phyloP scores from a whole-genome alignment of 53 echinoderm and acorn worm species.

The Paracentrotus lividus region DNA sequence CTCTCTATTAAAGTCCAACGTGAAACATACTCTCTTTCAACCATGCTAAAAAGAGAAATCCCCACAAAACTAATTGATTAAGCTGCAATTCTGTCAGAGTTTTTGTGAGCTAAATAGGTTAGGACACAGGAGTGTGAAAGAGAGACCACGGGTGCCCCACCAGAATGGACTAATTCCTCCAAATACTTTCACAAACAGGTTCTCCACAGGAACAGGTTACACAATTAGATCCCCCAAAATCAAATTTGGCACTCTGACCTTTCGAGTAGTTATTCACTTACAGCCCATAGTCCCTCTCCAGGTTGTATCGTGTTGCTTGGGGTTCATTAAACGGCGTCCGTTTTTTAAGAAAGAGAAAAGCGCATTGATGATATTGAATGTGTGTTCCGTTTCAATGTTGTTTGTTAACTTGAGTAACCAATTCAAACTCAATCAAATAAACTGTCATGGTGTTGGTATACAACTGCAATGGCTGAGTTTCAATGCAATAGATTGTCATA shows the following conservation, averaged over 20 bases:
- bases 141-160: background rate
- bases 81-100: conserved; percentile 3
- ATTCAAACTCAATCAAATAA: conserved; percentile 32
- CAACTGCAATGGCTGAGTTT: no score
- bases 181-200: conserved; percentile 19
- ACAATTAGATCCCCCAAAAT: conserved; percentile 50
- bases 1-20: background rate
- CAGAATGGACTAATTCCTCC: conserved; percentile 40
- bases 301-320: conserved; percentile 12
- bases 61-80: background rate
- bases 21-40: background rate
- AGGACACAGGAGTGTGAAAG: background rate
- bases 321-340: background rate
- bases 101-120: background rate
- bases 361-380: conserved; percentile 33
- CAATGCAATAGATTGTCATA: background rate
- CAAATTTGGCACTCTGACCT: conserved; percentile 57
- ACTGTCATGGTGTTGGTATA: background rate
- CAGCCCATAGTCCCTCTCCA: background rate
- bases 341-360: conserved; percentile 29
- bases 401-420: conserved; percentile 20
- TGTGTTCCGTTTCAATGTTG: conserved; percentile 31
- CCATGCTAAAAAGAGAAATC: background rate
- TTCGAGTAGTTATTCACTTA: conserved; percentile 47
- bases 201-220: conserved; percentile 41